phyloP scores from a whole-genome alignment of 2,113 vertebrate genomes.

The Takifugu flavidus region DNA sequence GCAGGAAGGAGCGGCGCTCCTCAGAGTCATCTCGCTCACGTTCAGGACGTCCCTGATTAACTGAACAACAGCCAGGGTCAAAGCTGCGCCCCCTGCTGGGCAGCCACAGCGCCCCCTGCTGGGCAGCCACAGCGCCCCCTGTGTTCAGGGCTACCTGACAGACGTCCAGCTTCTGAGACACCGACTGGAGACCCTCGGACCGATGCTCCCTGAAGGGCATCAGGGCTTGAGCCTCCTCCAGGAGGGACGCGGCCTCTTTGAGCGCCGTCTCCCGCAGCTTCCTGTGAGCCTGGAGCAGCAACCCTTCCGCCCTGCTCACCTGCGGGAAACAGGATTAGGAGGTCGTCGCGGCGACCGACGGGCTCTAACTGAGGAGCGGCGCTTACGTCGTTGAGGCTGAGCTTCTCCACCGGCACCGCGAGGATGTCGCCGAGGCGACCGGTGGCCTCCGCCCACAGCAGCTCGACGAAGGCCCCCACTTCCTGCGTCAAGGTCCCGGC shows the following conservation, averaged over 20 bases:
- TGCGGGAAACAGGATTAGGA: slow-evolving; percentile 29
- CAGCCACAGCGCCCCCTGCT: too few species aligned
- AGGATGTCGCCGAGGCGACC: slow-evolving; percentile 73
- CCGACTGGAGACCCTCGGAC: slow-evolving; percentile 42
- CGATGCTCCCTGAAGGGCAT: slow-evolving; percentile 52
- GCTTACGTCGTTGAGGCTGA: slow-evolving; percentile 83
- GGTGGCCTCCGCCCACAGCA: slow-evolving; percentile 82
- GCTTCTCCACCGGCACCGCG: slow-evolving; percentile 62
- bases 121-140: too few species aligned
- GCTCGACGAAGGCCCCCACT: slow-evolving; percentile 80
- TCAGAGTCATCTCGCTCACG: slow-evolving; percentile 75
- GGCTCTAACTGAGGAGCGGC: not conserved
- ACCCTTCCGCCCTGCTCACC: slow-evolving; percentile 82
- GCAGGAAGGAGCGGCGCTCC: slow-evolving; percentile 62
- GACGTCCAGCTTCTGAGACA: slow-evolving; percentile 80
- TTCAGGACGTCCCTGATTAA: slow-evolving; percentile 82
- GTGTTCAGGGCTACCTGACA: slow-evolving; percentile 76
- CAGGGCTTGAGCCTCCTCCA: slow-evolving; percentile 71
- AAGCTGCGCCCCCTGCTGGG: too few species aligned
- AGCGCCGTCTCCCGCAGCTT: slow-evolving; percentile 42
- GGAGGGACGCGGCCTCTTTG: slow-evolving; percentile 1
- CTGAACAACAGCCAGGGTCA: slow-evolving; percentile 48
- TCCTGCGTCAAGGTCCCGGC: slow-evolving; percentile 70
- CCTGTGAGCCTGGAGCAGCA: slow-evolving; percentile 76
- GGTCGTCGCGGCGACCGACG: too few species aligned